These are phyloP conservation scores for Caenorhabditis brenneri DNA, from an alignment of 1,140 invertebrate species.

Conservation along the genomic window DNA sequence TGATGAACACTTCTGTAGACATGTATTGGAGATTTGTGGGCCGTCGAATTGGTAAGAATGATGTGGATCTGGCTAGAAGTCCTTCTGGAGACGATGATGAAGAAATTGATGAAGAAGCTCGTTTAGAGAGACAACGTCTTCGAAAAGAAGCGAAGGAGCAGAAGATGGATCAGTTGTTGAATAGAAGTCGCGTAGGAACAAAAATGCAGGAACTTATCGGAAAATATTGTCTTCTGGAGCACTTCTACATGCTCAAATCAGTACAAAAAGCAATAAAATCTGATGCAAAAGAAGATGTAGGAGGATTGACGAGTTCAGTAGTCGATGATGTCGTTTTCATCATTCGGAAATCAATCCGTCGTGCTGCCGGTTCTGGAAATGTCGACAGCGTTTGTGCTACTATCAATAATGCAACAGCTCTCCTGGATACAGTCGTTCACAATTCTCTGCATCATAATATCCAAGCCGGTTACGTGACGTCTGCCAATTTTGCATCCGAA, in stretches of 20 bases:
- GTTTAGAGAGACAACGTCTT: background rate
- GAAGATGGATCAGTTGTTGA: slow-evolving; percentile 48
- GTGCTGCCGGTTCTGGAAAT: slow-evolving; percentile 85
- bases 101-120: slow-evolving; percentile 54
- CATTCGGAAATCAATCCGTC: slow-evolving; percentile 89
- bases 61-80: background rate
- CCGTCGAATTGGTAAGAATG: slow-evolving; percentile 77
- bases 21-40: slow-evolving; percentile 88
- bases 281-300: slow-evolving; percentile 77
- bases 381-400: slow-evolving; percentile 94
- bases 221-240: slow-evolving; percentile 88
- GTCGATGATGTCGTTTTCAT: slow-evolving; percentile 98
- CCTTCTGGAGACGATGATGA: slow-evolving; percentile 50
- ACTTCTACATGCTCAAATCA: slow-evolving; percentile 94
- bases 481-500: slow-evolving; percentile 61
- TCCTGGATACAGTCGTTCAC: slow-evolving; percentile 86
- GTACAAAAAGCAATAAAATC: slow-evolving; percentile 89
- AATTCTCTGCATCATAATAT: slow-evolving; percentile 76
- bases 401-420: slow-evolving; percentile 87
- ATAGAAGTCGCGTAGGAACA: slow-evolving; percentile 44
- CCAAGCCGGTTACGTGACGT: slow-evolving; percentile 59
- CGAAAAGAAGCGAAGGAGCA: slow-evolving; percentile 38
- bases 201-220: slow-evolving; percentile 85
- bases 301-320: slow-evolving; percentile 79
- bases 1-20: slow-evolving; percentile 87